Base-by-base conservation (phyloP, 2,113 vertebrate species). In the Heterochromis multidens region DNA sequence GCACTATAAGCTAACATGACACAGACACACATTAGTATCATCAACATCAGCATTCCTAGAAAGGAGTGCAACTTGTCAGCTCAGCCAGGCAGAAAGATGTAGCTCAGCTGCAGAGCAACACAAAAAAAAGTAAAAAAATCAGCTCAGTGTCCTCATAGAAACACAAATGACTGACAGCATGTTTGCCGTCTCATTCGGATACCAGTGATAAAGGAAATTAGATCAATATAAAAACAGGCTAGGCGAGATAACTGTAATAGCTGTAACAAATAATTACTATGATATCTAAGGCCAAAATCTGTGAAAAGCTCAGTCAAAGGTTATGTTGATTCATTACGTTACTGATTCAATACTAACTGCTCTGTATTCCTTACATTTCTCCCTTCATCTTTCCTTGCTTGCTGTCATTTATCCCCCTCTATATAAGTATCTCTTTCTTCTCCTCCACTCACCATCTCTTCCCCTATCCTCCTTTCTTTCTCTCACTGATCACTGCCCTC, bases 71-170 rank as follows among this genome's bases (percentile, higher is more conserved):
- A 91, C 81, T 92, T 91, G 84, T 91, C 77, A 67, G 85, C 78
- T 93, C 94, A 96, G 82, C 67, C 91, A 93, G 77, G 94, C 91
- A 91, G 95, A 95, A 95, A 94, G 91, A 95, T 95, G 92, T 93
- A 94, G 95, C 93, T 92, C 93, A 94, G 93, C 93, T 90, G 90
- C 90, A 92, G 77, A 90, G 92, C 90, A 94, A 91, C 7, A 12
- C 40, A 46, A 58, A 56, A 5, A 58, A 27, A 57, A 91, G 29
- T n/a, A n/a, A 82, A 82, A 80, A 65, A 89, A 89, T 91, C 86
- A 92, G 90, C 89, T 92, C 72, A 17, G 74, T 79, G 65, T 84
- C 65, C 81, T 86, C 65, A 81, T 25, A 77, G 67, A 81, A 87
- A 89, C 70, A 78, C 87, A 90, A 79, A 85, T 72, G 88, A 90